Conservation (phyloP, 2,888 invertebrate species). For the Hyles lineata region DNA sequence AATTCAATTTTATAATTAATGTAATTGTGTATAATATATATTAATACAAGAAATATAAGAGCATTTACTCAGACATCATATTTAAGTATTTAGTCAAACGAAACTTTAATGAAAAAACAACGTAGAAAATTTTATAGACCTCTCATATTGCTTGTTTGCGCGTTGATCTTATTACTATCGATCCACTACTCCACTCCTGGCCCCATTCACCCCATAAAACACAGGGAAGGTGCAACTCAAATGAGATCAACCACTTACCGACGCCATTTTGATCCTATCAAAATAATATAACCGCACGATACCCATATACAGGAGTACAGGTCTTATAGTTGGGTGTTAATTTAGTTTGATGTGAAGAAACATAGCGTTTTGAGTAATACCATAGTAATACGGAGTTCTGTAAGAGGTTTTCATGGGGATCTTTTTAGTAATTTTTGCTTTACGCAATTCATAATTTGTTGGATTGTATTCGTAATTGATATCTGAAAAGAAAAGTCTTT, state of each 20-base stretch:
- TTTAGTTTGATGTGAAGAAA: too few species aligned
- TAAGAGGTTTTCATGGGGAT: too few species aligned
- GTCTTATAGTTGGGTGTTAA: too few species aligned
- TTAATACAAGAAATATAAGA: too few species aligned
- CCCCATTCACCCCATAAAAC: constrained; percentile 33
- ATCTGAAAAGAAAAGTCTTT: too few species aligned
- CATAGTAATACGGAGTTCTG: too few species aligned
- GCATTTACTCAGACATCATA: neutral
- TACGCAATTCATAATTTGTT: too few species aligned
- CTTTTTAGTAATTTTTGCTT: too few species aligned
- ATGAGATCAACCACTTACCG: constrained; percentile 35
- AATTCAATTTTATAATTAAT: too few species aligned
- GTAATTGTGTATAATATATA: too few species aligned
- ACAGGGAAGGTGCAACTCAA: constrained; percentile 28
- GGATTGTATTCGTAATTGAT: too few species aligned
- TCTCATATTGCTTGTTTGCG: neutral
- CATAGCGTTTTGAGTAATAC: too few species aligned
- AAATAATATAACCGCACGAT: constrained; percentile 27
- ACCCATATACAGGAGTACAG: neutral
- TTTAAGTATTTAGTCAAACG: neutral
- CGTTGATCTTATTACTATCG: constrained; percentile 4
- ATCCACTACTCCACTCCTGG: constrained; percentile 33
- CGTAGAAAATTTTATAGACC: neutral
- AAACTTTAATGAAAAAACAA: neutral
- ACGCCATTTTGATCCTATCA: constrained; percentile 40